Conservation (phyloP, 2,113 vertebrate species). For the Siniperca knerii region DNA sequence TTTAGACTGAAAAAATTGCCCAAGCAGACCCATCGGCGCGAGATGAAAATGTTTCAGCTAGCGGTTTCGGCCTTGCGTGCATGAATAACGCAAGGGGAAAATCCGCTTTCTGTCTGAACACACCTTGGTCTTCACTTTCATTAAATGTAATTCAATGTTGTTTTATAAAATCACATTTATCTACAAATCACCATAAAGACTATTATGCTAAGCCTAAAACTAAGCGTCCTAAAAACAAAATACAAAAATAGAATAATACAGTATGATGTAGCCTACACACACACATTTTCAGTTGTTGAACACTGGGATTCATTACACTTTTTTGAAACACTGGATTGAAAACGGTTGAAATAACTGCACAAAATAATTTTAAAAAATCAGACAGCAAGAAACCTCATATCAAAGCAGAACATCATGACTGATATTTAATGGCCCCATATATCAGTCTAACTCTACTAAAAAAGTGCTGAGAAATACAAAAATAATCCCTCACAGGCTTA, state of each 20-base stretch:
- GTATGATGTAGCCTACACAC: background rate
- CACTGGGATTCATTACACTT: slow-evolving; percentile 27
- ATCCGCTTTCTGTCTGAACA: too few species aligned
- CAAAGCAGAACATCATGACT: slow-evolving; percentile 31
- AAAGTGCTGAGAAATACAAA: slow-evolving; percentile 71
- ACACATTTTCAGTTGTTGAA: slow-evolving; percentile 5
- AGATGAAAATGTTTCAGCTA: too few species aligned
- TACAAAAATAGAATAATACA: background rate
- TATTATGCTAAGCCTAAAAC: background rate
- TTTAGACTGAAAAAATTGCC: too few species aligned
- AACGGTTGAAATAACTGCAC: slow-evolving; percentile 16
- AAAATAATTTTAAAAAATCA: background rate
- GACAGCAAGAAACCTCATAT: slow-evolving; percentile 22
- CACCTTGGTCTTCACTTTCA: too few species aligned
- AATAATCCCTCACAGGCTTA: slow-evolving; percentile 63
- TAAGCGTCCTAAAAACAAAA: background rate
- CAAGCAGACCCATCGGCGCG: too few species aligned
- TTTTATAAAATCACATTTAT: too few species aligned
- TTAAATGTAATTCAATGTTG: too few species aligned
- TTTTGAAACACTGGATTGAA: background rate
- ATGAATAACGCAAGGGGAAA: too few species aligned
- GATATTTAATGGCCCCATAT: slow-evolving; percentile 52
- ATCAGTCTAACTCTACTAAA: slow-evolving; percentile 46
- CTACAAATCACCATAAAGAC: too few species aligned
- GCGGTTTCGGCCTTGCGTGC: too few species aligned